These are phyloP conservation scores for Pangasius djambal DNA, from an alignment of 2,797 vertebrate species.

Conservation along the genomic window DNA sequence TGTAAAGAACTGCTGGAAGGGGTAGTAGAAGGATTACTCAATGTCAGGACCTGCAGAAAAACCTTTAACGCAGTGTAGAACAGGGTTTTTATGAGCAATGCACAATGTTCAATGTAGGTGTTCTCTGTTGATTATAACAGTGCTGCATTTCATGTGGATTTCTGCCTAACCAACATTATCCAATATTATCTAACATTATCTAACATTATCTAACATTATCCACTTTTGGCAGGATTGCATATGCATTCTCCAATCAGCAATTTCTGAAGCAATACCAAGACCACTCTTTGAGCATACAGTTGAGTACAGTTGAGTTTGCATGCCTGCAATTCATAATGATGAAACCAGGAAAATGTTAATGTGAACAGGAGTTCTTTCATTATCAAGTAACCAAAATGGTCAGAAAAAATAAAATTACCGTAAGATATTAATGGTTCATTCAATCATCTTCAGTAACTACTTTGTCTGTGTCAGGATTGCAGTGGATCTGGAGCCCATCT, in stretches of 20 bases:
- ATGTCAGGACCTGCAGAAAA: conserved; percentile 45
- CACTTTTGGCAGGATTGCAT: background rate
- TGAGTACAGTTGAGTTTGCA: background rate
- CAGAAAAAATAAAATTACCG: background rate
- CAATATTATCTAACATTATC: background rate
- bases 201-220: background rate
- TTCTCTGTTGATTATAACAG: background rate
- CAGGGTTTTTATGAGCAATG: background rate
- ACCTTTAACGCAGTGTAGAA: background rate
- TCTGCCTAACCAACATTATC: conserved; percentile 9
- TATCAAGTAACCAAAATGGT: background rate
- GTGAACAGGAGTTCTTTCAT: background rate
- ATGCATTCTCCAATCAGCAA: background rate
- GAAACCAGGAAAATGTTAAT: background rate
- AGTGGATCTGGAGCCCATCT: background rate
- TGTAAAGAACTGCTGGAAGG: conserved; percentile 22
- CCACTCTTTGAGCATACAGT: background rate
- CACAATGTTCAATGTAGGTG: background rate
- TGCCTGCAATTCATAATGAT: background rate
- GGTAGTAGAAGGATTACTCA: conserved; percentile 58
- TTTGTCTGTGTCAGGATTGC: background rate
- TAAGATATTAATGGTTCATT: background rate
- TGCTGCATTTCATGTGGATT: conserved; percentile 5
- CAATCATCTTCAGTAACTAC: background rate
- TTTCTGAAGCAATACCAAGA: background rate